Evolutionary conservation across 2,797 vertebrate genomes (phyloP), one percentile per base, ranked within the genome.

Genomic region (Apogon talboti): DNA sequence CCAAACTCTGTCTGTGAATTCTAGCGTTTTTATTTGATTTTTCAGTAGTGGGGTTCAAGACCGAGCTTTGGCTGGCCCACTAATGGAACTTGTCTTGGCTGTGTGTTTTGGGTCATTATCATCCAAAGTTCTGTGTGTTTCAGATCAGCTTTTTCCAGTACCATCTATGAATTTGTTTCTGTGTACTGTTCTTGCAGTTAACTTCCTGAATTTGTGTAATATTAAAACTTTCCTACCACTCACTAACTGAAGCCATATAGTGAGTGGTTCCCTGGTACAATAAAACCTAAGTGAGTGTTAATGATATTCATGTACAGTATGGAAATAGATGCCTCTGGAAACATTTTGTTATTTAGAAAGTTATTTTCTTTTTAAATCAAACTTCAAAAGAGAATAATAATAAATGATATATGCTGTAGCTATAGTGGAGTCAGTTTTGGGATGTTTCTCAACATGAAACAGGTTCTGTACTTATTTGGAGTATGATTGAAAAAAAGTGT

Each of bases 111-210:
- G 11, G 19, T 55, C 21, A 43, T 19, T 33, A 0, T 50, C 50
- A 42, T 51, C 24, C 59, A 33, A 54, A 43, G 33, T 13, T 46
- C 33, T 24, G 13, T 42, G 10, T 53, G 28, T 48, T 33, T 16
- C 30, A 16, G 35, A 55, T 14, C 37, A 37, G 14, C 38, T 48
- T 47, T 54, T 11, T 63, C 15, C 3, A 45, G 6, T 28, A 13
- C 14, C 16, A 10, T 50, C 43, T 41, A 8, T 47, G 10, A 37
- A 19, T 45, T 41, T 42, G 33, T 13, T 16, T 66, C 5, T 50
- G 11, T 58, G n/a, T 63, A 9, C 56, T 52, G 16, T 0, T 56
- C 40, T 11, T n/a, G 13, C 2, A 14, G 13, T 28, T 5, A 28
- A 28, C 6, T 1, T 28, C 24, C 24, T 28, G 6, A 28, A 28